Base-by-base conservation (phyloP, 2,888 invertebrate genomes). In the Pelosia muscerda region DNA sequence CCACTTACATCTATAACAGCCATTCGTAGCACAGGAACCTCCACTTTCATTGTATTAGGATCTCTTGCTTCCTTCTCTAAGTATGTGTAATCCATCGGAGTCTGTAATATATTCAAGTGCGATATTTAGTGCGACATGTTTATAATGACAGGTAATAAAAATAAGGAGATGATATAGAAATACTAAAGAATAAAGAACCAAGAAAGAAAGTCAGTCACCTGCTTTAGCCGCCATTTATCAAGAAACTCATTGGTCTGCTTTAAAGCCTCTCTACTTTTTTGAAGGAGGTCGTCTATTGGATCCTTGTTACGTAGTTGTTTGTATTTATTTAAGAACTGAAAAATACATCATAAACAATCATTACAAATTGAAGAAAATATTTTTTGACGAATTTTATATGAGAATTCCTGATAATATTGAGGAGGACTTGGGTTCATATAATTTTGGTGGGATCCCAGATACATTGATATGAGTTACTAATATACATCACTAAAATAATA, bases 21-120 rank as follows among this genome's bases (percentile, higher is more conserved):
- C 92, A 94, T 92, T 56, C 92, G 92, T 15, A 94, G 78, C 59
- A 94, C 90, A 1, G 94, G 94, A 3, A 94, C 87, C 77, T 94
- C 93, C 4, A 94, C 67, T 55, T 88, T 88, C 2, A 87, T 28
- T 0, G 92, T 91, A 63, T 85, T 84, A 25, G 90, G 86, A 68
- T 89, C 87, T 54, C 89, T 89, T 0, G 90, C 90, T 63, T 92
- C 92, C 0, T 93, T 91, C 42, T 92, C 91, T 65, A 92, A 74
- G 66, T 93, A 92, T 0, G 88, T 84, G 60, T 85, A 84, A 9
- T 89, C 88, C 2, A 73, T 81, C 22, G 87, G 85, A 55, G 81
- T 73, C 85, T 90, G 86, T 64, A 15, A 34, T 34, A 34, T 34
- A 28, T 55, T 56, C 22, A 22, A 54, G 23, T 13, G n/a, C 23